These are phyloP conservation scores for Alligator mississippiensis DNA, from an alignment of 2,113 vertebrate species.

Conservation along the genomic window DNA sequence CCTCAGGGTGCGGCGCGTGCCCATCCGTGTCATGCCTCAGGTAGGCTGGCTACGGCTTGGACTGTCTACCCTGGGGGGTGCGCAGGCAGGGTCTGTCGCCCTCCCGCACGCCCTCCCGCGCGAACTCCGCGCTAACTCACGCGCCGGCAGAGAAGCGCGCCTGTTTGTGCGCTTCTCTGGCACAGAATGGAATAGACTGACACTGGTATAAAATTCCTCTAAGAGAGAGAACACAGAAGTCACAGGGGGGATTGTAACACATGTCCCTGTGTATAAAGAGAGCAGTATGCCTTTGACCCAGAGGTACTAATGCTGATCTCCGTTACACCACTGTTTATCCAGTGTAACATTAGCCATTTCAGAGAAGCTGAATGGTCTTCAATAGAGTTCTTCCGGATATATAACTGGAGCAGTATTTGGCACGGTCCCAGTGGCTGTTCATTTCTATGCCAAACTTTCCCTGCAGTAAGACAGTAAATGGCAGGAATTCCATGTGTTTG, in stretches of 20 bases:
- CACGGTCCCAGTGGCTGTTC: conserved; percentile 1
- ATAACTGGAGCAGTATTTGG: neutral
- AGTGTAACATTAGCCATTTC: neutral
- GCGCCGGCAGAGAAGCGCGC: too few species aligned
- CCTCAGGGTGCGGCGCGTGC: too few species aligned
- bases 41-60: too few species aligned
- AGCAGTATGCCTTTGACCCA: neutral
- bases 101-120: too few species aligned
- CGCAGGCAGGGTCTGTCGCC: too few species aligned
- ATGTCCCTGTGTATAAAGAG: neutral
- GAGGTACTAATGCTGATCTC: neutral
- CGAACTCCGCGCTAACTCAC: too few species aligned
- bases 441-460: neutral
- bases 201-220: neutral
- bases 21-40: too few species aligned
- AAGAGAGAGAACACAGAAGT: neutral
- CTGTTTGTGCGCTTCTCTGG: too few species aligned
- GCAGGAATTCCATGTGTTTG: conserved; percentile 12
- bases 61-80: too few species aligned
- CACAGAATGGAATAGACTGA: too few species aligned
- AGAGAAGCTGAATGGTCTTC: neutral
- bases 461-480: neutral
- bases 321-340: neutral
- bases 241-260: neutral
- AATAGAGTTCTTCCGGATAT: rapidly evolving